Evolutionary conservation across 2,888 invertebrate species (phyloP).

Genomic region (Sesia bembeciformis): DNA sequence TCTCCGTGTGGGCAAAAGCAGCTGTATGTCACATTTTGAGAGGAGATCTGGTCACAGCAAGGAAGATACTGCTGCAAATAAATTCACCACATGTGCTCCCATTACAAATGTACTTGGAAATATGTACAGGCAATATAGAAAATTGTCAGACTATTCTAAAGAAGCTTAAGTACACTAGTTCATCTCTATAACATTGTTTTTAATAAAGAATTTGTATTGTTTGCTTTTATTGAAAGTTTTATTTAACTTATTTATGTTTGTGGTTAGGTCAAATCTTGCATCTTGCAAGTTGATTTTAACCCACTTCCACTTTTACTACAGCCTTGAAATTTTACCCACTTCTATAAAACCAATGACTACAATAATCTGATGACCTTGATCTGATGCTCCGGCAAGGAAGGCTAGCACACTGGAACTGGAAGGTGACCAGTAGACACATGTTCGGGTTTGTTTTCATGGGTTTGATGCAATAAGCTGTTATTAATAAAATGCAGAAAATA

Average conservation of each 20-base stretch:
- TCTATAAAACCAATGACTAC: no score
- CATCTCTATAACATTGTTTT: slow-evolving; percentile 21
- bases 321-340: no score
- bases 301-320: no score
- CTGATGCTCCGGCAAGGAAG: no score
- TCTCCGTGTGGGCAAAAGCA: slow-evolving; percentile 69
- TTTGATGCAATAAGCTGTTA: no score
- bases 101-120: slow-evolving; percentile 74
- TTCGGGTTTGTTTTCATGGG: no score
- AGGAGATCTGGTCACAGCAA: slow-evolving; percentile 61
- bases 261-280: no score
- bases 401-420: no score
- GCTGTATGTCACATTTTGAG: slow-evolving; percentile 64
- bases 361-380: no score
- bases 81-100: slow-evolving; percentile 62
- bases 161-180: slow-evolving; percentile 46
- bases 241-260: background rate
- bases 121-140: slow-evolving; percentile 66
- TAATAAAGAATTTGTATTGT: background rate
- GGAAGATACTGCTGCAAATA: slow-evolving; percentile 63
- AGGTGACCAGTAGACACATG: no score
- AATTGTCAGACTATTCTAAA: slow-evolving; percentile 62
- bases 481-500: no score
- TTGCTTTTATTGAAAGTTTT: background rate
- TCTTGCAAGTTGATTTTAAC: no score